phyloP scores from a whole-genome alignment of 2,113 vertebrate species.

The Leptobrachium ailaonicum region DNA sequence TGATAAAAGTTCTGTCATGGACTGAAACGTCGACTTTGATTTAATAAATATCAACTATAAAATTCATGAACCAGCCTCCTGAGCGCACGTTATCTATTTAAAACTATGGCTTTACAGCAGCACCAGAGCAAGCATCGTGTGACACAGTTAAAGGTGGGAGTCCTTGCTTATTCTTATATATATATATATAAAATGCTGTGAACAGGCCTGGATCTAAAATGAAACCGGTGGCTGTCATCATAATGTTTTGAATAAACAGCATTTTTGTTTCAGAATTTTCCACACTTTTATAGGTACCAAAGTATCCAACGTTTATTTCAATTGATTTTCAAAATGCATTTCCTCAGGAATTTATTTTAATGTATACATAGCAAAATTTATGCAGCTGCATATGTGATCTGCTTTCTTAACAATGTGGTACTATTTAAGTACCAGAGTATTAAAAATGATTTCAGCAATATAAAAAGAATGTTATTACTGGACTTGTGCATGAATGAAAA shows the following conservation, averaged over 20 bases:
- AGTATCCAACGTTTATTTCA: conserved; percentile 19
- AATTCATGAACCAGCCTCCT: too few relatives aligned
- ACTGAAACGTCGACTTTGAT: too few relatives aligned
- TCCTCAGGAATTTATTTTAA: conserved; percentile 34
- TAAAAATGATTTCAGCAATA: conserved; percentile 43
- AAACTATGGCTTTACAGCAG: too few relatives aligned
- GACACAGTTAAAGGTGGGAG: too few relatives aligned
- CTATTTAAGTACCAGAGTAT: conserved; percentile 26
- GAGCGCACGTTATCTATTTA: too few relatives aligned
- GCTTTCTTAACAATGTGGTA: conserved; percentile 12
- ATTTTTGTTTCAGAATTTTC: conserved; percentile 7
- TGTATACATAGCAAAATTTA: not conserved
- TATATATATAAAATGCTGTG: conserved; percentile 5
- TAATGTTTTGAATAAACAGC: not conserved
- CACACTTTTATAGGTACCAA: not conserved
- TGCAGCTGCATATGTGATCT: conserved; percentile 25
- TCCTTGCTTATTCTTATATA: not conserved
- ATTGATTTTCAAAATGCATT: conserved; percentile 28
- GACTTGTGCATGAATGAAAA: conserved; percentile 37
- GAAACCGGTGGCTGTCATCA: conserved; percentile 21
- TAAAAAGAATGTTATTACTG: conserved; percentile 42
- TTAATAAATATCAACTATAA: too few relatives aligned
- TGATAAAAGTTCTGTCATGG: too few relatives aligned
- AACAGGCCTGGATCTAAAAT: conserved; percentile 24
- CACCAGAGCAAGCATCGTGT: too few relatives aligned